Conservation (phyloP, 2,113 vertebrate genomes). For the Uropsilus gracilis region DNA sequence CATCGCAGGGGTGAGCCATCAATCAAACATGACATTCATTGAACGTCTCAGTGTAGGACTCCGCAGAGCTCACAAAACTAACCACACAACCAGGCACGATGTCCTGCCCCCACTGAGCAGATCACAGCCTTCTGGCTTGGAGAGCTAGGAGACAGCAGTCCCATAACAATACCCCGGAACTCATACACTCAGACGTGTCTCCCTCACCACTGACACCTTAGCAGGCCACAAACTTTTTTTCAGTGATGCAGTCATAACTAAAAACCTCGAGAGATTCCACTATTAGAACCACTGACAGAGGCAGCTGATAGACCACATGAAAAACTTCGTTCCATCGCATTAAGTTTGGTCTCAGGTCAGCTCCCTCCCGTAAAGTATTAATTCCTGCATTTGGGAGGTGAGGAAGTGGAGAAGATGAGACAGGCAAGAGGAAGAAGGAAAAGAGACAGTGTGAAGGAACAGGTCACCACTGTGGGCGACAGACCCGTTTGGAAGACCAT, state of each 20-base stretch:
- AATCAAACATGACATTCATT: not conserved
- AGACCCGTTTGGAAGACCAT: not conserved
- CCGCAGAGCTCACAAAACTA: not conserved
- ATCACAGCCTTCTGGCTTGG: not conserved
- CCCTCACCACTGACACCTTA: not conserved
- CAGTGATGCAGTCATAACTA: not conserved
- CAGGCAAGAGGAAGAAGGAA: not conserved
- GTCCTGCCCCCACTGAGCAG: not conserved
- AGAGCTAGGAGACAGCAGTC: not conserved
- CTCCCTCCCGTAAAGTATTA: not conserved
- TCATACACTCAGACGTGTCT: not conserved
- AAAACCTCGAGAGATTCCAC: not conserved
- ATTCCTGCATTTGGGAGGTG: not conserved
- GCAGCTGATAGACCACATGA: not conserved
- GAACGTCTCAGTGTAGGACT: not conserved
- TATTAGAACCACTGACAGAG: not conserved
- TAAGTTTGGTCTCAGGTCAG: not conserved
- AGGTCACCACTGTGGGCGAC: not conserved
- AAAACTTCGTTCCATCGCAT: not conserved
- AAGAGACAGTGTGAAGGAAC: not conserved
- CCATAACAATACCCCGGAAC: not conserved
- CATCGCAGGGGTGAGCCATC: not conserved
- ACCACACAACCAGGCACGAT: not conserved
- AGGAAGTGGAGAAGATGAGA: not conserved
- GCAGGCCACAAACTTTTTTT: not conserved